Conservation (phyloP, 2,113 vertebrate species). For the Sebastes schlegelii region DNA sequence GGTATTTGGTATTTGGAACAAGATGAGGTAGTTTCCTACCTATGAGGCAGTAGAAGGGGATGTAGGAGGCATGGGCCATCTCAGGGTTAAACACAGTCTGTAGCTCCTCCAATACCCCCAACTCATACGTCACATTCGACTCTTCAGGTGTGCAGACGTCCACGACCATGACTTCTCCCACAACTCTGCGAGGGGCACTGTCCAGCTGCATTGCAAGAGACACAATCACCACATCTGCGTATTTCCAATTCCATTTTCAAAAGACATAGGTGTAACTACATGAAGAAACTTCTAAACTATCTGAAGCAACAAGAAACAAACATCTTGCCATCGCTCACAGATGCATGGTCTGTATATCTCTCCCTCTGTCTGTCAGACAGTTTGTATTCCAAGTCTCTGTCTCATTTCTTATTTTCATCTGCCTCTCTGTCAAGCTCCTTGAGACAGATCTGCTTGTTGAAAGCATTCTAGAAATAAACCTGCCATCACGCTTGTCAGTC, state of each 20-base stretch:
- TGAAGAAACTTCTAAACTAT: not conserved
- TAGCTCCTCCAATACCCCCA: slow-evolving; percentile 88
- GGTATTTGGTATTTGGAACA: not conserved
- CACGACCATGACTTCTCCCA: slow-evolving; percentile 85
- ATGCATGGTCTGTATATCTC: not conserved
- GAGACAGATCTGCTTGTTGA: slow-evolving; percentile 27
- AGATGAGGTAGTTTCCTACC: slow-evolving; percentile 79
- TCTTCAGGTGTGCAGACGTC: slow-evolving; percentile 84
- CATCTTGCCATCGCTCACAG: not conserved
- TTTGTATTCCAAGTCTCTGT: slow-evolving; percentile 12
- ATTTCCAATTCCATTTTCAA: not conserved
- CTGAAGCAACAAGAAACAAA: not conserved
- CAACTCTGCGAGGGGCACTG: slow-evolving; percentile 75
- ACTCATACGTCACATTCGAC: slow-evolving; percentile 83
- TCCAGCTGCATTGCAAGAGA: slow-evolving; percentile 70
- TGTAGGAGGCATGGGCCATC: slow-evolving; percentile 95
- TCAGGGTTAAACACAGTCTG: slow-evolving; percentile 94
- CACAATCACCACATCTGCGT: not conserved
- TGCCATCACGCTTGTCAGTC: not conserved
- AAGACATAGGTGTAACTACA: not conserved
- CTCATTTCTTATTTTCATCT: slow-evolving; percentile 1
- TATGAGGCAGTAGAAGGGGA: slow-evolving; percentile 95
- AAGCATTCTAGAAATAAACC: slow-evolving; percentile 32
- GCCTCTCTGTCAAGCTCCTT: not conserved
- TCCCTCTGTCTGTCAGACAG: not conserved